Evolutionary conservation across 2,888 invertebrate species (phyloP).

Genomic region (Mayetiola destructor): DNA sequence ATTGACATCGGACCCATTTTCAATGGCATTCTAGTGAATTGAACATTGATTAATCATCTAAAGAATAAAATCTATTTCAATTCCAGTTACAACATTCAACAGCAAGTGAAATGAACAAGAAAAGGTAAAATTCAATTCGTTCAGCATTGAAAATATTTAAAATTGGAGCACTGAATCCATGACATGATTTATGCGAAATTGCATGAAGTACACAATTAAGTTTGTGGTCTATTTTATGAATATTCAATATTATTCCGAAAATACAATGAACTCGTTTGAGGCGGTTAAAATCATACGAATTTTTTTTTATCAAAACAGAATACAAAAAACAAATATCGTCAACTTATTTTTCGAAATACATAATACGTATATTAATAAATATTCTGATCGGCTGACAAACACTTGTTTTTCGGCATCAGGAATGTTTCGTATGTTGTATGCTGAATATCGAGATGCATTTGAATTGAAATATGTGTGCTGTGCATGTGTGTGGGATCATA

Average conservation of each 20-base stretch:
- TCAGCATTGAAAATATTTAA: no score
- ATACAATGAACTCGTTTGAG: background rate
- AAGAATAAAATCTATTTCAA: no score
- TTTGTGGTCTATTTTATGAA: no score
- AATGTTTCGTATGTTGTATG: no score
- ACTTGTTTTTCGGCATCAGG: conserved; percentile 4
- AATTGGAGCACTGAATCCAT: background rate
- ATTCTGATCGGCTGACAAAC: background rate
- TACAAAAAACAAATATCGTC: background rate
- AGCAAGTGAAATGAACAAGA: background rate
- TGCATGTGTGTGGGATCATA: background rate
- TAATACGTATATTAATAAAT: background rate
- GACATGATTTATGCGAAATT: background rate
- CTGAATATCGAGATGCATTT: background rate
- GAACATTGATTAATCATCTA: conserved; percentile 8
- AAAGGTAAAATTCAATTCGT: no score
- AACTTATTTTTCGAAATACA: background rate
- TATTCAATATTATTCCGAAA: background rate
- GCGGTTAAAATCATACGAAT: background rate
- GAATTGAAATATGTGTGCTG: background rate
- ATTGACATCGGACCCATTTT: background rate
- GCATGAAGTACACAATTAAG: no score
- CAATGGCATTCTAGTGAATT: background rate
- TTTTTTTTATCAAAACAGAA: background rate
- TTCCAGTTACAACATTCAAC: background rate